Conservation (phyloP, 2,888 invertebrate genomes). For the Ichneumoninae sp. region DNA sequence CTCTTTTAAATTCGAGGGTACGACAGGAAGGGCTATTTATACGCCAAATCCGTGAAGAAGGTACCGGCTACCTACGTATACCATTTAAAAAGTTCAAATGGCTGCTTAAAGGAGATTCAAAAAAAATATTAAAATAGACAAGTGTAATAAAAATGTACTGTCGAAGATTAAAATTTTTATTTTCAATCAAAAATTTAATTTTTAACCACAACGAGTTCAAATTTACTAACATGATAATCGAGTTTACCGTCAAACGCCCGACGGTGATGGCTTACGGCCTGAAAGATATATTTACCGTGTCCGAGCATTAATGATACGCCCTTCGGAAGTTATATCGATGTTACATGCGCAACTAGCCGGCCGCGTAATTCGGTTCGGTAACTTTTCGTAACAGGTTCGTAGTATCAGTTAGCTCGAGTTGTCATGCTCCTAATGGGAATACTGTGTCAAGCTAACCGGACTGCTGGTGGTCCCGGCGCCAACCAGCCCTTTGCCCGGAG, state of each 20-base stretch:
- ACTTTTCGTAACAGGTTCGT: conserved; percentile 59
- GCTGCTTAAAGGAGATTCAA: background rate
- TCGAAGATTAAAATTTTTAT: background rate
- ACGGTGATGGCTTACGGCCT: background rate
- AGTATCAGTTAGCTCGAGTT: conserved; percentile 58
- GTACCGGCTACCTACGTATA: background rate
- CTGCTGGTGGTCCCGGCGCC: conserved; percentile 57
- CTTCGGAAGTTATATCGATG: background rate
- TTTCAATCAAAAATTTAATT: background rate
- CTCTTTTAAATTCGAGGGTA: background rate
- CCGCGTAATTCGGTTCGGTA: conserved; percentile 50
- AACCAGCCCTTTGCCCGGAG: conserved; percentile 35
- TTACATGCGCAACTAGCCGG: conserved; percentile 8
- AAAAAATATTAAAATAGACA: background rate
- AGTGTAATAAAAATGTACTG: background rate
- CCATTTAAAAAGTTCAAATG: background rate
- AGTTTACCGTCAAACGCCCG: background rate
- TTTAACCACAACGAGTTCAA: background rate
- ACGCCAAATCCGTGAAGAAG: background rate
- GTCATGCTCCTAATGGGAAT: conserved; percentile 63
- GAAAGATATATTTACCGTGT: background rate
- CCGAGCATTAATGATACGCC: background rate
- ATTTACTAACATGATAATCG: background rate
- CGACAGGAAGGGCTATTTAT: background rate
- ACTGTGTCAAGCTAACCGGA: conserved; percentile 60